These are phyloP conservation scores for Phalacrocorax pelagicus DNA, from an alignment of 2,113 vertebrate genomes.

Conservation along the genomic window DNA sequence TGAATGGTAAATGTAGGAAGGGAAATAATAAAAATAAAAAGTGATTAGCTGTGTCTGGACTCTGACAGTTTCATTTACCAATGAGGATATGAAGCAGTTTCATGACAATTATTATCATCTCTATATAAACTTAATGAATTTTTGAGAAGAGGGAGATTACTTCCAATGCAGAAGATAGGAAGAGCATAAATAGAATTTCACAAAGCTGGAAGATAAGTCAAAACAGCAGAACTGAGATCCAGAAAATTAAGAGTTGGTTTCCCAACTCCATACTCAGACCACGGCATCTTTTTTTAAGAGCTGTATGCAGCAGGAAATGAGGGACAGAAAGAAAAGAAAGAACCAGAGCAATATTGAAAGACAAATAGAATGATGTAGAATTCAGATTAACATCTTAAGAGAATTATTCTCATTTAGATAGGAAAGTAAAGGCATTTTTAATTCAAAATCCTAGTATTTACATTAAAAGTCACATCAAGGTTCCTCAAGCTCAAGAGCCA, in stretches of 20 bases:
- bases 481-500: neutral
- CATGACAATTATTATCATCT: neutral
- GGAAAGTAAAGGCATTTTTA: neutral
- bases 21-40: conserved; percentile 2
- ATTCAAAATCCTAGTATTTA: neutral
- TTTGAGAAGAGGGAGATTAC: neutral
- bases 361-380: fast-evolving
- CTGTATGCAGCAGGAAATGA: neutral
- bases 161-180: neutral
- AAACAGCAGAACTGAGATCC: neutral
- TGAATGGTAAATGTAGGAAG: neutral
- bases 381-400: neutral
- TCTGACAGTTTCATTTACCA: neutral
- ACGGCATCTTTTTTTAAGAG: neutral
- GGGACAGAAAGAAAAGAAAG: neutral
- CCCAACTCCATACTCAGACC: neutral
- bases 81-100: neutral
- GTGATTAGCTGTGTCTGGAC: neutral
- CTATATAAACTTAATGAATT: neutral
- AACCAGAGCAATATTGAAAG: neutral
- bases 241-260: neutral
- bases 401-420: neutral
- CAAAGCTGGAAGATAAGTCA: neutral
- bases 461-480: neutral
- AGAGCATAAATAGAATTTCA: neutral